Evolutionary conservation across 2,797 vertebrate species (phyloP).

Genomic region (Peromyscus melanophrys): DNA sequence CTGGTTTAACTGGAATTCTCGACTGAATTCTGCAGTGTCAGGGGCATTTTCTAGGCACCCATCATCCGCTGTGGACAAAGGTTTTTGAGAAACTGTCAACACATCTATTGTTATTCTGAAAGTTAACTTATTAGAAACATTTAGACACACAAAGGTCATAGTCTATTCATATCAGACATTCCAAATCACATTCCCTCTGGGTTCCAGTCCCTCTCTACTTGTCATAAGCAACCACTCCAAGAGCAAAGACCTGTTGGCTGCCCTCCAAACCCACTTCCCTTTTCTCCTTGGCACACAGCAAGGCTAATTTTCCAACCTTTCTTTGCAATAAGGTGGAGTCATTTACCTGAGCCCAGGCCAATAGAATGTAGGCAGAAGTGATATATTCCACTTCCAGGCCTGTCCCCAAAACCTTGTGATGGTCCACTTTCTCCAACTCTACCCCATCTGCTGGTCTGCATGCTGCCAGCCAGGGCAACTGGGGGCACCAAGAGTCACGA

Average conservation of each 20-base stretch:
- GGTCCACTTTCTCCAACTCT: neutral
- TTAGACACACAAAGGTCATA: conserved; percentile 40
- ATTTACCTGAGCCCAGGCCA: neutral
- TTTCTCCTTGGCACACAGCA: neutral
- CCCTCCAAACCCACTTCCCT: conserved; percentile 53
- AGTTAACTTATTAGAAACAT: conserved; percentile 65
- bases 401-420: neutral
- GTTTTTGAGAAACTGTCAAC: conserved; percentile 61
- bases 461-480: neutral
- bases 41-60: conserved; percentile 97
- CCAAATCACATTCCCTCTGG: neutral
- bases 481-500: neutral
- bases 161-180: conserved; percentile 4
- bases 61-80: conserved; percentile 91
- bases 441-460: neutral
- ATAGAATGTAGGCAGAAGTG: neutral
- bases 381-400: neutral
- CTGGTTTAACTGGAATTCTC: conserved; percentile 97
- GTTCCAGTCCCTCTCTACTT: neutral
- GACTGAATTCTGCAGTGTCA: conserved; percentile 98
- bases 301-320: conserved; percentile 32
- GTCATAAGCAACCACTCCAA: conserved; percentile 4
- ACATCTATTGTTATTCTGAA: conserved; percentile 41
- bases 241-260: conserved; percentile 2
- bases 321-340: conserved; percentile 31